Evolutionary conservation across 2,888 invertebrate genomes (phyloP).

Genomic region (Caenorhabditis angaria): DNA sequence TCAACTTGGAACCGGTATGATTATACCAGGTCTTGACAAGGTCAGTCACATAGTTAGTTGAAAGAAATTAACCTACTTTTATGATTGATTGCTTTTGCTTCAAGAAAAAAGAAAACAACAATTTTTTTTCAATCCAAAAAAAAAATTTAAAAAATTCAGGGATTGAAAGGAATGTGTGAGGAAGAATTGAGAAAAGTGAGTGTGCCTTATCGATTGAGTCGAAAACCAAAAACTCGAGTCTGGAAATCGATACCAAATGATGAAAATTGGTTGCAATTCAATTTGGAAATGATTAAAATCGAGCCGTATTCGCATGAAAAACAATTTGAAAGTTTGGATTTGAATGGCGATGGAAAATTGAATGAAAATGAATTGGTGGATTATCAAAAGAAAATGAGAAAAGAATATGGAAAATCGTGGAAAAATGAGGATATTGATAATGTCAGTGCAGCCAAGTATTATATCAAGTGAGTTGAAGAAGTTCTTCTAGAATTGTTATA

Average conservation of each 20-base stretch:
- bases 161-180: slow-evolving; percentile 67
- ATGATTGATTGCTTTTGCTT: slow-evolving; percentile 8
- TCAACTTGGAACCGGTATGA: slow-evolving; percentile 72
- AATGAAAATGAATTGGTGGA: slow-evolving; percentile 56
- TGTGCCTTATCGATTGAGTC: slow-evolving; percentile 69
- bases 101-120: slow-evolving; percentile 6
- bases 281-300: slow-evolving; percentile 65
- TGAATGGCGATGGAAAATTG: slow-evolving; percentile 63
- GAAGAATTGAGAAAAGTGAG: slow-evolving; percentile 68
- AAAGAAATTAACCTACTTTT: slow-evolving; percentile 17
- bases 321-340: slow-evolving; percentile 68
- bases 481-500: not conserved
- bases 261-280: slow-evolving; percentile 71
- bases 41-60: slow-evolving; percentile 38
- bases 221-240: slow-evolving; percentile 69
- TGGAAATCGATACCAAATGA: slow-evolving; percentile 72
- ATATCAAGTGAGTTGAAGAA: slow-evolving; percentile 56
- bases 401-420: slow-evolving; percentile 70
- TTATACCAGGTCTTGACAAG: slow-evolving; percentile 72
- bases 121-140: slow-evolving; percentile 2
- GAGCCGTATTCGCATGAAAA: slow-evolving; percentile 57
- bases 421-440: slow-evolving; percentile 71
- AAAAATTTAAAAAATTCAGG: no score
- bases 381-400: slow-evolving; percentile 59
- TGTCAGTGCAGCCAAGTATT: slow-evolving; percentile 65